Base-by-base conservation (phyloP, 2,113 vertebrate species). In the Probosciger aterrimus region DNA sequence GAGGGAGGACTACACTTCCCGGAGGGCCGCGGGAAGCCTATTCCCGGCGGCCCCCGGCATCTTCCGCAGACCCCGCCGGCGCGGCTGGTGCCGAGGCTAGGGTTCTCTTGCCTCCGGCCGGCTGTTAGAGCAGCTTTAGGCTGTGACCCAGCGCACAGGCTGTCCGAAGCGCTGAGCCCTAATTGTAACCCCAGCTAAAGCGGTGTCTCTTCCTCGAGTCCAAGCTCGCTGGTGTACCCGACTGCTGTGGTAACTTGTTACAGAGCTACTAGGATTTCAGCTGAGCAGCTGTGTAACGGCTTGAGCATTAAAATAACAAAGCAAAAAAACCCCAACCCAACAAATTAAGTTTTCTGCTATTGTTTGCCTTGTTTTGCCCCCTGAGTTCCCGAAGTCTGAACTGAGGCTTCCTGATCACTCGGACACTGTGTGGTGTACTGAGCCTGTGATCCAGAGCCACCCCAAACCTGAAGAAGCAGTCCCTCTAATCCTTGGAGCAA, bases 21-120 rank as follows among this genome's bases (percentile, higher is more conserved):
- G 60, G 14, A 5, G 43, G 33, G 62, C 31, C 22, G 16, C 11
- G 33, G 33, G 12, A 14, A 19, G 33, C 20, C 13, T 59, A 7
- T 19, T 8, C 3, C 8, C 33, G 6, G 20, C 13, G 19, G 12
- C 20, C 8, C 13, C 20, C 8, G 25, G 33, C 31, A 8, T 59
- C 6, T n/a, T 23, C 20, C 8, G 19, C 20, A 10, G 13, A 3
- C 20, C 6, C 30, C 4, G 33, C 13, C 13, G 55, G 33, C 4
- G 33, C 8, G 8, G 13, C 8, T 3, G 10, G 1, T n/a, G 10
- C 3, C 1, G 1, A 16, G 3, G 67, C 5, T 2, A 0, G 14
- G 13, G 0, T 2, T 70, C 17, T 1, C 1, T 6, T 5, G 7
- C 3, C 1, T 28, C 6, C 6, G 1, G 5, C 2, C 11, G 6